Base-by-base conservation (phyloP, 2,888 invertebrate genomes). In the Seira sanloemensis region DNA sequence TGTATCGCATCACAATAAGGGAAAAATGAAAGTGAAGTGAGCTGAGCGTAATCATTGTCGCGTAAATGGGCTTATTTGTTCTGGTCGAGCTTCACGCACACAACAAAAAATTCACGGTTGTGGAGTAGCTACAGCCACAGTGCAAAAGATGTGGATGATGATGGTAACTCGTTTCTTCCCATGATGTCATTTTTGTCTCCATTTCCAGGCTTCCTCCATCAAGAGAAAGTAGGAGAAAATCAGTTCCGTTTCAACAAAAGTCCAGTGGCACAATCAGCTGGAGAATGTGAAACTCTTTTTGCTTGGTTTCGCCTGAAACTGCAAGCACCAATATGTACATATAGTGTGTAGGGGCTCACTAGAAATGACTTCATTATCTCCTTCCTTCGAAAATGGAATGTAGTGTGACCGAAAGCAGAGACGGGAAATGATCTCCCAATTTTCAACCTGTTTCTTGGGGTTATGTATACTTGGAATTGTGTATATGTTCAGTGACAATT, bases 291-390 rank as follows among this genome's bases (percentile, higher is more conserved):
- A n/a, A n/a, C n/a, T n/a, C n/a, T n/a, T n/a, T n/a, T n/a, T n/a
- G n/a, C n/a, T n/a, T n/a, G n/a, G n/a, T n/a, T n/a, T n/a, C n/a
- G n/a, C n/a, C n/a, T n/a, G n/a, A n/a, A n/a, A n/a, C n/a, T n/a
- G n/a, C n/a, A n/a, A n/a, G n/a, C n/a, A n/a, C n/a, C n/a, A n/a
- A n/a, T n/a, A n/a, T n/a, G n/a, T n/a, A n/a, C n/a, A n/a, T n/a
- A n/a, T n/a, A n/a, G n/a, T n/a, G n/a, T n/a, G n/a, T n/a, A n/a
- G 68, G 68, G 24, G 25, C 25, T 21, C 37, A 12, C 76, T 67
- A 37, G 54, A 37, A 77, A 77, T 77, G 68, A 68, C 58, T 77
- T 77, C 77, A 77, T 77, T 77, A 77, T 77, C 24, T 19, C 66
- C 25, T 37, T 4, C 5, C 5, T 7, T 7, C 5, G 12, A 12